Evolutionary conservation across 1,140 invertebrate species (phyloP).

Genomic region (Lamellibrachia luymesi): DNA sequence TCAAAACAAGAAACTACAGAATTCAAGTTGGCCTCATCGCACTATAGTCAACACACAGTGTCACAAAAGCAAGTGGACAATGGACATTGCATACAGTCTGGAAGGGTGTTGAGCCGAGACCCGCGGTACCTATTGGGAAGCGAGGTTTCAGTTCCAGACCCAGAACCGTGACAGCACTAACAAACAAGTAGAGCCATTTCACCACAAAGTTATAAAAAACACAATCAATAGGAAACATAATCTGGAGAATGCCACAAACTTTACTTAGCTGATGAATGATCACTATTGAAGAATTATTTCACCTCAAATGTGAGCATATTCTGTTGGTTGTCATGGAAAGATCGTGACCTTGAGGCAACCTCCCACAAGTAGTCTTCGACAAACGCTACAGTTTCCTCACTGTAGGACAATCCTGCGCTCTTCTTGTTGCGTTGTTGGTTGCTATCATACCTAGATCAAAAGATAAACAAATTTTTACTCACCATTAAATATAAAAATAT

Average conservation of each 20-base stretch:
- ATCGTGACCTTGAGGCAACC: conserved; percentile 86
- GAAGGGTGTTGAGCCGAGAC: no score
- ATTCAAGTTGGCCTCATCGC: no score
- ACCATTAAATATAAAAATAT: neutral
- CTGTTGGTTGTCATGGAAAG: conserved; percentile 88
- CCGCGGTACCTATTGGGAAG: no score
- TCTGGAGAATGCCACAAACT: neutral
- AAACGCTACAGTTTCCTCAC: conserved; percentile 81
- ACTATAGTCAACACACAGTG: no score
- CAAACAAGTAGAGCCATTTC: no score
- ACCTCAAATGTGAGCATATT: conserved; percentile 93
- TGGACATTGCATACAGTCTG: no score
- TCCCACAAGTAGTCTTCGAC: conserved; percentile 95
- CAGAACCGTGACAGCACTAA: no score
- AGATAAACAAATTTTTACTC: neutral
- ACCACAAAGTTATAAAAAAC: no score
- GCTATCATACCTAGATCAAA: neutral
- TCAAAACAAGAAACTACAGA: no score
- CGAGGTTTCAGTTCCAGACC: no score
- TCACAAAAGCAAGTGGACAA: no score
- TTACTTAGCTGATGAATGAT: neutral
- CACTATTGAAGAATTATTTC: neutral
- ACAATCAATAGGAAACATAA: neutral
- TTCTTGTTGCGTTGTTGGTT: neutral
- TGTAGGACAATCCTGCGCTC: neutral